These are phyloP conservation scores for Argyra leucocephala DNA, from an alignment of 2,888 invertebrate species.

Conservation along the genomic window DNA sequence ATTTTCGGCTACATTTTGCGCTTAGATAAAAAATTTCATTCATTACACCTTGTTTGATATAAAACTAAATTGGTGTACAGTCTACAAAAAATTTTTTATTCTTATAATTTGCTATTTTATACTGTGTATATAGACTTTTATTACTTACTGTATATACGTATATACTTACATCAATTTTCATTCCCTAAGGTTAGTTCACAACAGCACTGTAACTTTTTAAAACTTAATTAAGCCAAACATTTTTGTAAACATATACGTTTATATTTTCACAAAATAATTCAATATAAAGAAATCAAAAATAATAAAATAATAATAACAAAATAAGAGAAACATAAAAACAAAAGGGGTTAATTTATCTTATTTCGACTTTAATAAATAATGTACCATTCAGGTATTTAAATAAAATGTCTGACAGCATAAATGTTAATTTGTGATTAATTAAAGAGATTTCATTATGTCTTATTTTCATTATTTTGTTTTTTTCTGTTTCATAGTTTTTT, in stretches of 20 bases:
- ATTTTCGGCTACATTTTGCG: no score
- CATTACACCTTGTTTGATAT: no score
- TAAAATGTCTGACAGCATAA: conserved; percentile 1
- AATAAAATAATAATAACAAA: neutral
- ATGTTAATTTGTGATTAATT: conserved; percentile 9
- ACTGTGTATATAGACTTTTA: no score
- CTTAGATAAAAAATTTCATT: no score
- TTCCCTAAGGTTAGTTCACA: no score
- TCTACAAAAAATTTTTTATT: no score
- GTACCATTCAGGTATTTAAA: neutral
- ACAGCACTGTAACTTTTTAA: neutral
- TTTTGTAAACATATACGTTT: neutral
- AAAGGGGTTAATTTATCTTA: conserved; percentile 2
- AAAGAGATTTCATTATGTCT: conserved; percentile 4
- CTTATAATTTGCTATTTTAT: no score
- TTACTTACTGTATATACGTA: no score
- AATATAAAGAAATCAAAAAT: neutral
- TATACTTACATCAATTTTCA: no score
- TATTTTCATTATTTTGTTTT: neutral
- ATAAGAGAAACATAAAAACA: neutral
- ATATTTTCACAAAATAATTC: no score
- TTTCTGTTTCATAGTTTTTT: no score
- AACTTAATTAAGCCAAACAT: neutral
- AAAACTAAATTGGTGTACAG: no score
- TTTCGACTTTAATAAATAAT: neutral